phyloP scores from a whole-genome alignment of 2,797 vertebrate species.

The Clamator glandarius region DNA sequence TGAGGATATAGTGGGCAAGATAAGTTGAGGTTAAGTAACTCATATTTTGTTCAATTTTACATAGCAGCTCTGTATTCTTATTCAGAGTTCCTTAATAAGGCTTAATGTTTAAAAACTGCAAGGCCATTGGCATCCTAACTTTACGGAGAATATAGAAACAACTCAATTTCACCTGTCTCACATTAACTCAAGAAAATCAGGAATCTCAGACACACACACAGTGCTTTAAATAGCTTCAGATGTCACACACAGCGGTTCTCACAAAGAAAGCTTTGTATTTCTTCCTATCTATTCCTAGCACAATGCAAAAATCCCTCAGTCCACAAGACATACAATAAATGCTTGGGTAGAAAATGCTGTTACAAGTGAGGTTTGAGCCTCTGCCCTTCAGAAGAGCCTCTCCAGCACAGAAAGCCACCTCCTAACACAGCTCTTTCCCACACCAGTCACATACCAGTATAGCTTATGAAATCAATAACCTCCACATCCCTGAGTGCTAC shows the following conservation, averaged over 20 bases:
- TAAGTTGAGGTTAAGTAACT: not conserved
- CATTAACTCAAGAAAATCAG: not conserved
- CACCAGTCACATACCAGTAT: rapidly evolving
- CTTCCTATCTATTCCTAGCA: not conserved
- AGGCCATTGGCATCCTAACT: not conserved
- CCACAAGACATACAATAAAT: not conserved
- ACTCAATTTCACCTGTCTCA: not conserved
- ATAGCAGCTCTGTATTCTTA: not conserved
- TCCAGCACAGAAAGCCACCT: not conserved
- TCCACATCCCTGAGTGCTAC: not conserved
- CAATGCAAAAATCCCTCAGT: not conserved
- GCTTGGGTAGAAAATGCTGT: not conserved
- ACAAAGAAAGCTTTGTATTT: not conserved
- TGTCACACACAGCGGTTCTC: not conserved
- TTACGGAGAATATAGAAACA: not conserved
- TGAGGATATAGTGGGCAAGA: not conserved
- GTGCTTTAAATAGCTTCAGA: not conserved
- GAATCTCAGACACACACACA: not conserved
- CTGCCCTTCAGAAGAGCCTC: not conserved
- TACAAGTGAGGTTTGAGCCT: not conserved
- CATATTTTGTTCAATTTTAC: not conserved
- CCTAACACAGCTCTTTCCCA: not conserved
- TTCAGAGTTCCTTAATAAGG: not conserved
- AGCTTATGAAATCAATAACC: not conserved
- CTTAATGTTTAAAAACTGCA: not conserved